A percentile compares a stretch with the other conserved stretches of the same genome.
Evolutionary conservation across 2,113 vertebrate genomes (phyloP).

Genomic region (Tenebrosternarchus preto): DNA sequence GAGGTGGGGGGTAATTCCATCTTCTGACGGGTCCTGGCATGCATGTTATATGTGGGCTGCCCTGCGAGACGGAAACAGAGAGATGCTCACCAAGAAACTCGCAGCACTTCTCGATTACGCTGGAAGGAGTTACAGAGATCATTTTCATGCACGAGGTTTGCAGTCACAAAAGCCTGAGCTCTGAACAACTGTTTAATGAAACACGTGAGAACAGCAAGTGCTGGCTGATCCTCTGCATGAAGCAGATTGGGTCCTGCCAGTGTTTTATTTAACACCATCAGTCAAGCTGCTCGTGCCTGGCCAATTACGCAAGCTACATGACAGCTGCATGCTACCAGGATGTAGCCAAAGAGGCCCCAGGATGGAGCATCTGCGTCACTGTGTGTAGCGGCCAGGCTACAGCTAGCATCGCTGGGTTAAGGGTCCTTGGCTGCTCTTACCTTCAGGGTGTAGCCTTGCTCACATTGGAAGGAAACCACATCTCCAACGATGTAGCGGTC

Average conservation of each 20-base stretch:
- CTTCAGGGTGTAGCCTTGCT: conserved; percentile 93
- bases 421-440: conserved; percentile 61
- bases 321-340: not conserved
- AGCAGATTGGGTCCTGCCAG: conserved; percentile 8
- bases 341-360: not conserved
- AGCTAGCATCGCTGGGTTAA: not conserved
- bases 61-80: conserved; percentile 71
- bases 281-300: not conserved
- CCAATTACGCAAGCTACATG: conserved; percentile 7
- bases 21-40: conserved; percentile 98
- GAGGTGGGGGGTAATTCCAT: conserved; percentile 96
- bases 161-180: not conserved
- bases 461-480: conserved; percentile 95
- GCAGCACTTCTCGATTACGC: not conserved
- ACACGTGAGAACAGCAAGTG: not conserved
- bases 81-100: conserved; percentile 8
- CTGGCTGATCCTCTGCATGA: not conserved
- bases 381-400: not conserved
- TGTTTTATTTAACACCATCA: conserved; percentile 9
- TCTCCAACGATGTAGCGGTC: conserved; percentile 95
- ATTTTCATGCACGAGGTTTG: not conserved
- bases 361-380: not conserved
- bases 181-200: not conserved
- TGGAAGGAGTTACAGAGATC: not conserved
- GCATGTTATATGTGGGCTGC: conserved; percentile 94